These are phyloP conservation scores for Pedetes capensis DNA, from an alignment of 2,113 vertebrate species.

Conservation along the genomic window DNA sequence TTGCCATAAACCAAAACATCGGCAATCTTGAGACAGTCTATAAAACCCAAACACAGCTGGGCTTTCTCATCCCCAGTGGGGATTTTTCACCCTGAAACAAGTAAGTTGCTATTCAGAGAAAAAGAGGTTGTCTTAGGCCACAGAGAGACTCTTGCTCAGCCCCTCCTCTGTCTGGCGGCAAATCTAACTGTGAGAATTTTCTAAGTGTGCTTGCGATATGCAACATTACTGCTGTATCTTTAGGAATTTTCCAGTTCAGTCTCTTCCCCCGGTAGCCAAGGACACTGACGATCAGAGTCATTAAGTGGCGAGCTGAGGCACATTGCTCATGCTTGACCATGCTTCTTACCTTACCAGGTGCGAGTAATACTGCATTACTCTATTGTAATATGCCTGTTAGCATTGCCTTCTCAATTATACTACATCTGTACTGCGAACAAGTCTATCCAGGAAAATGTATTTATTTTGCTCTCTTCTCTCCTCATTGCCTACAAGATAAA, in stretches of 20 bases:
- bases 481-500: not conserved
- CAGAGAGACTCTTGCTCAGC: not conserved
- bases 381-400: not conserved
- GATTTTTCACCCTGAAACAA: slow-evolving; percentile 63
- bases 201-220: not conserved
- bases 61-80: slow-evolving; percentile 42
- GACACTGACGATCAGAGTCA: not conserved
- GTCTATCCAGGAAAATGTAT: not conserved
- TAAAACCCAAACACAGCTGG: slow-evolving; percentile 80
- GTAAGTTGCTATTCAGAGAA: slow-evolving; percentile 27
- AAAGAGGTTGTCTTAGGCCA: slow-evolving; percentile 36
- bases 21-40: slow-evolving; percentile 70
- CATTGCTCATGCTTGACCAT: fast-evolving
- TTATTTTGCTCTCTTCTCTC: not conserved
- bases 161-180: not conserved
- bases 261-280: not conserved
- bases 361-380: fast-evolving
- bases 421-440: not conserved
- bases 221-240: not conserved
- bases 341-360: not conserved
- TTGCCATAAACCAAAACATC: slow-evolving; percentile 74
- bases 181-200: not conserved
- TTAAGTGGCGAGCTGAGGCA: not conserved
- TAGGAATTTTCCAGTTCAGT: not conserved
- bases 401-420: not conserved